A percentile compares a stretch with the other conserved stretches of the same genome.
phyloP scores from a whole-genome alignment of 2,797 vertebrate species.

The Pterois miles region DNA sequence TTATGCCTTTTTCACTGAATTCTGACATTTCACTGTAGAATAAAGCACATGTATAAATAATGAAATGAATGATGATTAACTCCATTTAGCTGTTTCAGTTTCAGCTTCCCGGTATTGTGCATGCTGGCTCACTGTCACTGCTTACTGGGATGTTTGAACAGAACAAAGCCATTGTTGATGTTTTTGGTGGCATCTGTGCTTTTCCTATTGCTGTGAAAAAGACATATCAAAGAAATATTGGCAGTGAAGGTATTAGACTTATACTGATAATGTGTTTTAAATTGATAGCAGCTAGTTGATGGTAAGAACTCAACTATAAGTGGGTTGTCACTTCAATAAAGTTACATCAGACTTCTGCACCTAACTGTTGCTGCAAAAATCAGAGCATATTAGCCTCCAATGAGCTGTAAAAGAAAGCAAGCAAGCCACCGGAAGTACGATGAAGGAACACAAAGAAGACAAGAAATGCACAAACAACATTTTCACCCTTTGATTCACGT shows the following conservation, averaged over 20 bases:
- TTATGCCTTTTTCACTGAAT: not conserved
- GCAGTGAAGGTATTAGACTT: not conserved
- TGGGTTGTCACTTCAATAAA: not conserved
- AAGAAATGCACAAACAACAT: not conserved
- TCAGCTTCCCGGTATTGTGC: not conserved
- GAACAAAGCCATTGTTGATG: not conserved
- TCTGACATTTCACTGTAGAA: not conserved
- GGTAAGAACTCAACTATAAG: not conserved
- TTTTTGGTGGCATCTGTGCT: not conserved
- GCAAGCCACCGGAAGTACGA: fast-evolving
- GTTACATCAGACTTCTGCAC: not conserved
- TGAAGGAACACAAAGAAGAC: not conserved
- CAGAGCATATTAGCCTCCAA: not conserved
- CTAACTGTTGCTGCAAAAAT: not conserved
- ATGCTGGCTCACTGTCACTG: not conserved
- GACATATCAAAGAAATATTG: not conserved
- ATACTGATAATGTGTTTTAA: not conserved
- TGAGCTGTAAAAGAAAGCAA: not conserved
- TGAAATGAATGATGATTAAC: not conserved
- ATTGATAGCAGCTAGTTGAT: not conserved
- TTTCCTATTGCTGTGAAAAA: not conserved
- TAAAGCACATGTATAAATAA: not conserved
- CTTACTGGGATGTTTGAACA: not conserved
- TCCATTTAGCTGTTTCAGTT: not conserved
- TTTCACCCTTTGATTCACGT: not conserved